Evolutionary conservation across 2,113 vertebrate genomes (phyloP).

Genomic region (Spilogale gracilis): DNA sequence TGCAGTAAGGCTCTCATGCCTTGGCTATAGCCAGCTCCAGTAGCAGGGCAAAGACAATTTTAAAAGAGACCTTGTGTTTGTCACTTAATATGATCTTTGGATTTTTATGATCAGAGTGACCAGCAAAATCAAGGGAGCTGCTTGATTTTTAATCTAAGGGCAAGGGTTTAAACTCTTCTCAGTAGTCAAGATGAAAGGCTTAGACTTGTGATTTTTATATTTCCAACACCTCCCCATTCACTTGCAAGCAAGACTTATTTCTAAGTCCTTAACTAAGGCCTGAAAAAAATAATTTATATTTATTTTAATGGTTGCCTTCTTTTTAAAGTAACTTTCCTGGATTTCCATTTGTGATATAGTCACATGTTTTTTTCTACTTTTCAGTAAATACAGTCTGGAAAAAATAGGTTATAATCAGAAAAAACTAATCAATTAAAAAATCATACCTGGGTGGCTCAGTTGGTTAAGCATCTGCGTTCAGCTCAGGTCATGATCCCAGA

Average conservation of each 20-base stretch:
- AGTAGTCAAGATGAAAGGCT: background rate
- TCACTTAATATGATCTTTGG: background rate
- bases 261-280: background rate
- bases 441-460: background rate
- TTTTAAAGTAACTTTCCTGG: background rate
- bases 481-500: too few relatives aligned
- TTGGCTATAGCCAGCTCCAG: background rate
- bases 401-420: background rate
- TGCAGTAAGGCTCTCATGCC: background rate
- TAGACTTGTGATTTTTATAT: background rate
- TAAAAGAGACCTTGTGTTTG: constrained; percentile 10
- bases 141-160: background rate
- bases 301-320: constrained; percentile 32
- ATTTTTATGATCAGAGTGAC: background rate
- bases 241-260: too few relatives aligned
- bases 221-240: background rate
- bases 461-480: too few relatives aligned
- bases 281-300: background rate
- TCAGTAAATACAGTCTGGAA: background rate
- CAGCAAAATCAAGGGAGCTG: background rate
- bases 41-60: background rate
- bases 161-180: background rate
- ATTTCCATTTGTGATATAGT: background rate
- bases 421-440: background rate
- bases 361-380: background rate